Evolutionary conservation across 2,797 vertebrate species (phyloP).

Genomic region (Enteromius viviparus): DNA sequence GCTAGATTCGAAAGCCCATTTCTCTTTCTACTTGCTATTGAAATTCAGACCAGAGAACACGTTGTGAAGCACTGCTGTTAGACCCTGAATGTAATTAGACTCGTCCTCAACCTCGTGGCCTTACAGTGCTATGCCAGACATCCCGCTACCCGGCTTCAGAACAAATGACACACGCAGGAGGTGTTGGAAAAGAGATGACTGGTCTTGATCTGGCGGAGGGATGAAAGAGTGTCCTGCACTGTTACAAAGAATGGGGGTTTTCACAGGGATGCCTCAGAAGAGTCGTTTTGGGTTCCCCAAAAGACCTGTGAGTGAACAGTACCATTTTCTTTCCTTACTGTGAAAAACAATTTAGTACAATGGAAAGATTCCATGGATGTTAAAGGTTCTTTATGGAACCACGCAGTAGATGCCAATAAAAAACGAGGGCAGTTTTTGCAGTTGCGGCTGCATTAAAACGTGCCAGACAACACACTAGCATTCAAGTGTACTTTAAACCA

Average conservation of each 20-base stretch:
- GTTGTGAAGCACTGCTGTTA: constrained; percentile 41
- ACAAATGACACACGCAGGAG: constrained; percentile 18
- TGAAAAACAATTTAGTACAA: background rate
- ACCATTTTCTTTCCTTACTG: background rate
- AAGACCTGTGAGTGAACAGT: background rate
- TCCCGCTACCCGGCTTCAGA: constrained; percentile 1
- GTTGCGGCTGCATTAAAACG: background rate
- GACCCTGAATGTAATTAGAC: constrained; percentile 21
- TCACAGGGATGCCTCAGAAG: background rate
- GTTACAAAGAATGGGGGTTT: background rate
- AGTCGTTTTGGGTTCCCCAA: background rate
- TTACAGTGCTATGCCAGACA: constrained; percentile 11
- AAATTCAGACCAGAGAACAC: constrained; percentile 31
- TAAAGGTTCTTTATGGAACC: background rate
- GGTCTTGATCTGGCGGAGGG: constrained; percentile 15
- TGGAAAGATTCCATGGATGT: background rate
- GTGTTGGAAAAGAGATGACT: constrained; percentile 1
- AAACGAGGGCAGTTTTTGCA: background rate
- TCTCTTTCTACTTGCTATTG: background rate
- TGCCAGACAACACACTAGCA: constrained; percentile 1
- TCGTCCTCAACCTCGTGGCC: constrained; percentile 34
- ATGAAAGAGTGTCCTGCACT: constrained; percentile 3
- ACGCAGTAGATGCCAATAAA: background rate
- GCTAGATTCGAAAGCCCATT: background rate
- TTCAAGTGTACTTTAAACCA: background rate